phyloP scores from a whole-genome alignment of 2,888 invertebrate genomes.

The Nemoura dubitans region DNA sequence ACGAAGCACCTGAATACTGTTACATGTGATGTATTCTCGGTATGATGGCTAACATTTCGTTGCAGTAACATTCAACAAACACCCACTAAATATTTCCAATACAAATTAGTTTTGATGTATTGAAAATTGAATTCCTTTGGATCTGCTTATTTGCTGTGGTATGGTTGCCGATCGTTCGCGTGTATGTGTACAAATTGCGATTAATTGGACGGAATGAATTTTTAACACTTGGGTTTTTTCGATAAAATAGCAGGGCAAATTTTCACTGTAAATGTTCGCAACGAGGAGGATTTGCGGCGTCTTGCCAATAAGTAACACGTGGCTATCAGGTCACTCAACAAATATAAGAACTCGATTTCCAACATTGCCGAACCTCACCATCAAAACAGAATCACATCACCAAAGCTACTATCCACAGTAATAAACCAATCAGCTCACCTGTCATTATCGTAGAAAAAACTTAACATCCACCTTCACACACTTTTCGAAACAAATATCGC shows the following conservation, averaged over 20 bases:
- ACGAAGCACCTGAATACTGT: too few species aligned
- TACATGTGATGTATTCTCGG: too few species aligned
- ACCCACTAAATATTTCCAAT: too few species aligned
- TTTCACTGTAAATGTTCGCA: background rate
- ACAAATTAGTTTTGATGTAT: too few species aligned
- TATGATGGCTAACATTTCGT: too few species aligned
- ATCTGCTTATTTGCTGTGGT: too few species aligned
- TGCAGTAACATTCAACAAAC: too few species aligned
- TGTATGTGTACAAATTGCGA: too few species aligned
- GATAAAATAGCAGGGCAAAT: background rate
- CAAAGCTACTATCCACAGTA: background rate
- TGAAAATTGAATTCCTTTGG: too few species aligned
- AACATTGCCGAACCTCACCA: conserved; percentile 1
- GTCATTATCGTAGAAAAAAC: background rate
- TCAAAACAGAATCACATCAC: background rate
- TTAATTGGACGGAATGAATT: too few species aligned
- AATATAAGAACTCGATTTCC: background rate
- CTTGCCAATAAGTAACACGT: background rate
- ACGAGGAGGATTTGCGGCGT: background rate
- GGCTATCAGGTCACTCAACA: background rate
- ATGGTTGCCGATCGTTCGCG: too few species aligned
- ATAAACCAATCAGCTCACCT: background rate
- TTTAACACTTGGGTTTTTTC: too few species aligned
- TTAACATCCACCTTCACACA: conserved; percentile 10
- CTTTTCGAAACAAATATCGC: background rate